Conservation (phyloP, 2,113 vertebrate species). For the Brachirus orientalis region DNA sequence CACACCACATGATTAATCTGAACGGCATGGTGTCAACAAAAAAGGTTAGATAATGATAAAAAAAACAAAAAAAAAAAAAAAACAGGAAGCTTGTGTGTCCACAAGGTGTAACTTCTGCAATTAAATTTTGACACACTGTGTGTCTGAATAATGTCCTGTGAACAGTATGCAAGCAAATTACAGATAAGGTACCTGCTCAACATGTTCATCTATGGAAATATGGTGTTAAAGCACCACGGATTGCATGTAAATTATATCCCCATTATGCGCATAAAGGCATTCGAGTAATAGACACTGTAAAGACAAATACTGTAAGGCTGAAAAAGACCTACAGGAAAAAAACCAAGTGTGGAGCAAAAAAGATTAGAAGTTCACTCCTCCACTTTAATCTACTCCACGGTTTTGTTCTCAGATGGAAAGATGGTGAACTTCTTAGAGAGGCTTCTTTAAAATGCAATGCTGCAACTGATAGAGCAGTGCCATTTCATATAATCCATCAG, state of each 20-base stretch:
- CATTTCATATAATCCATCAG: slow-evolving; percentile 42
- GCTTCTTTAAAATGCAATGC: slow-evolving; percentile 17
- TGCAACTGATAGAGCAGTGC: slow-evolving; percentile 40
- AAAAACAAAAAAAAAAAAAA: too few relatives aligned
- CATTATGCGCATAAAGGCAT: background rate
- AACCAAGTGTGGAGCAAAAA: background rate
- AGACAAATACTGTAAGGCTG: background rate
- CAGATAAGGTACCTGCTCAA: background rate
- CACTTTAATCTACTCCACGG: too few relatives aligned
- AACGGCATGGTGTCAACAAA: too few relatives aligned
- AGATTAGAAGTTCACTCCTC: slow-evolving; percentile 27
- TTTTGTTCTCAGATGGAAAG: too few relatives aligned
- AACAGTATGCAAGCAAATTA: background rate
- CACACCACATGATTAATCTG: too few relatives aligned
- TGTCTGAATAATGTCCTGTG: too few relatives aligned
- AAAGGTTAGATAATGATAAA: too few relatives aligned
- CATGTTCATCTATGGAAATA: background rate
- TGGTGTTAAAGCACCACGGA: background rate
- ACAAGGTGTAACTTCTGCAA: too few relatives aligned
- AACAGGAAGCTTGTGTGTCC: too few relatives aligned
- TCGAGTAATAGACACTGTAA: background rate
- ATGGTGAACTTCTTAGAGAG: slow-evolving; percentile 18
- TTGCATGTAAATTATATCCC: background rate
- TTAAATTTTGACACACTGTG: too few relatives aligned
- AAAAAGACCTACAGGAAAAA: background rate